Base-by-base conservation (phyloP, 2,888 invertebrate species). In the Didymodactylos carnosus region DNA sequence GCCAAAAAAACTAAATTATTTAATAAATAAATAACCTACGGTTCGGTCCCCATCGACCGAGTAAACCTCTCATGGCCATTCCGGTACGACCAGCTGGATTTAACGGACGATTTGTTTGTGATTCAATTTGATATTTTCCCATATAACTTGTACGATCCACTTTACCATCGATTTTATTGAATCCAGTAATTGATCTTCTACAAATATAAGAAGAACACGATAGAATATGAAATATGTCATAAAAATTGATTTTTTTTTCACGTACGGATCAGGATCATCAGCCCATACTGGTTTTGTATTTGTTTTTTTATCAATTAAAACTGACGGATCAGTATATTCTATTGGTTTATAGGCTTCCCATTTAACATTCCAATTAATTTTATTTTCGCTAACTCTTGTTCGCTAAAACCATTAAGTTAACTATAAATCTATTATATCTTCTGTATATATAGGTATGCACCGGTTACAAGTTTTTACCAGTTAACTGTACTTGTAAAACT, bases 11-110 rank as follows among this genome's bases (percentile, higher is more conserved):
- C 14, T 35, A 13, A 62, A 62, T 29, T 62, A 35, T 14, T 11
- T 29, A 62, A 25, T 14, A 62, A 62, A 19, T 29, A 98, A 93
- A 75, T 97, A 88, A 0, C 95, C 93, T 85, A 97, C 97, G 97
- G 84, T 97, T 98, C 0, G 95, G 94, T 4, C 95, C 94, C 94
- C 95, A 97, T 73, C 90, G 87, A 0, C 95, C 95, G 40, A 98
- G 85, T 23, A 78, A 76, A 0, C 83, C 98, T 77, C 97, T n/a
- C n/a, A n/a, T n/a, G 13, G 76, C 62, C 62, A 3, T 80, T 0
- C 98, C 97, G 35, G 97, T 97, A 75, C 98, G 86, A 13, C 97
- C 98, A 73, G 87, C 83, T 0, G 93, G 93, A 85, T 97, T 97
- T 75, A 80, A 77, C 71, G 82, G 82, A 14, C 78, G 72, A 16